Evolutionary conservation across 1,140 invertebrate species (phyloP), one percentile per base, ranked within the genome.

Genomic region (Drosophila yakuba): DNA sequence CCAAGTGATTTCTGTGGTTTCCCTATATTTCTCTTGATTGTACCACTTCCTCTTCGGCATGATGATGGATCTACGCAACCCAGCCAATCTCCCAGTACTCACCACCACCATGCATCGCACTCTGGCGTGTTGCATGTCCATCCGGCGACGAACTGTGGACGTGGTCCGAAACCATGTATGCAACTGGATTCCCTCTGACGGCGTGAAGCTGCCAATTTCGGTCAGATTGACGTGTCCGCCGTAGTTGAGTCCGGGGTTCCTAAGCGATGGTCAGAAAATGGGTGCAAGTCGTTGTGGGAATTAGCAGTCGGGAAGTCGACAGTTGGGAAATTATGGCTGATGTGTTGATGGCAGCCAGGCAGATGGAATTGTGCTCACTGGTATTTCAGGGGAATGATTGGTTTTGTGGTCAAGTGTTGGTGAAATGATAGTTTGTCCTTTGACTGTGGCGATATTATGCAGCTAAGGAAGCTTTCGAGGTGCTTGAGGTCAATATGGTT

Each of bases 71-170:
- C 15, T 17, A 20, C 23, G 1, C 41, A 10, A 32, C 10, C 38
- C 56, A 15, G 5, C 11, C 28, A 35, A 28, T 11, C 1, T 10
- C 10, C 14, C 10, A 17, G 20, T 20, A 8, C 92, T 81, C 80
- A 94, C 94, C 86, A 93, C 92, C 67, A 93, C 88, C 57, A 93
- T 93, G 72, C 93, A 92, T 69, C 94, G 94, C 17, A 94, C 85
- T 32, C 76, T 52, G 28, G 94, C 80, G 14, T 93, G 93, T 59
- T 93, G 88, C 75, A 94, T 93, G 86, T 94, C 92, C 68, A 90
- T 91, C 50, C 94, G 91, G 11, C 92, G 85, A 51, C 93, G 90
- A 45, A 93, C 92, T 69, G 93, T 93, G 35, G 93, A 93, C 57
- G 92, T 93, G 66, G 92, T 93, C 48, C 90, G 82, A 45, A 82